Conservation (phyloP, 2,888 invertebrate species). For the Lagria hirta region DNA sequence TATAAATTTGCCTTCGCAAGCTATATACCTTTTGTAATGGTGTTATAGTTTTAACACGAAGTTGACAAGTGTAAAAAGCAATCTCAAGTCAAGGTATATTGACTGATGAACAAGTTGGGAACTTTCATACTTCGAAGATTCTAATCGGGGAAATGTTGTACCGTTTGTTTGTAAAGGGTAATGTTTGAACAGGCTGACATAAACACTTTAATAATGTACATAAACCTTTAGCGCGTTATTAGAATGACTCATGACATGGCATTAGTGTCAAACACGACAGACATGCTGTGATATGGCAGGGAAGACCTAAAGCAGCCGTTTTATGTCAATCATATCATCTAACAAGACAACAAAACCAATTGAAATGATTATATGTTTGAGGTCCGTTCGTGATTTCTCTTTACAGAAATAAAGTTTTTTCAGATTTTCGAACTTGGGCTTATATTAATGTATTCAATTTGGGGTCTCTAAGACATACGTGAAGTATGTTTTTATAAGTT, state of each 20-base stretch:
- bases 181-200: slow-evolving; percentile 24
- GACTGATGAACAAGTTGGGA: not conserved
- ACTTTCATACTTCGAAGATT: no score
- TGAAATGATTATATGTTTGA: slow-evolving; percentile 58
- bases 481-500: no score
- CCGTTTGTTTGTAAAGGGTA: no score
- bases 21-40: slow-evolving; percentile 17
- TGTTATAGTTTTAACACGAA: slow-evolving; percentile 34
- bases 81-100: slow-evolving; percentile 9
- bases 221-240: slow-evolving; percentile 23
- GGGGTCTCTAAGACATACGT: no score
- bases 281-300: slow-evolving; percentile 24
- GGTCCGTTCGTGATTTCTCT: no score
- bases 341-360: slow-evolving; percentile 29
- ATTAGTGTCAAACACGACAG: slow-evolving; percentile 25
- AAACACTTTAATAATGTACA: slow-evolving; percentile 30
- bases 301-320: slow-evolving; percentile 24
- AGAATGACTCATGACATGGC: slow-evolving; percentile 25
- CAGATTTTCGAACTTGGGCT: no score
- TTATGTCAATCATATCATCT: slow-evolving; percentile 30
- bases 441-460: no score
- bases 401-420: no score
- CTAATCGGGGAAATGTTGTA: no score
- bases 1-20: slow-evolving; percentile 42
- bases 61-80: slow-evolving; percentile 34